Evolutionary conservation across 1,140 invertebrate species (phyloP).

Genomic region (Tyrophagus putrescentiae): DNA sequence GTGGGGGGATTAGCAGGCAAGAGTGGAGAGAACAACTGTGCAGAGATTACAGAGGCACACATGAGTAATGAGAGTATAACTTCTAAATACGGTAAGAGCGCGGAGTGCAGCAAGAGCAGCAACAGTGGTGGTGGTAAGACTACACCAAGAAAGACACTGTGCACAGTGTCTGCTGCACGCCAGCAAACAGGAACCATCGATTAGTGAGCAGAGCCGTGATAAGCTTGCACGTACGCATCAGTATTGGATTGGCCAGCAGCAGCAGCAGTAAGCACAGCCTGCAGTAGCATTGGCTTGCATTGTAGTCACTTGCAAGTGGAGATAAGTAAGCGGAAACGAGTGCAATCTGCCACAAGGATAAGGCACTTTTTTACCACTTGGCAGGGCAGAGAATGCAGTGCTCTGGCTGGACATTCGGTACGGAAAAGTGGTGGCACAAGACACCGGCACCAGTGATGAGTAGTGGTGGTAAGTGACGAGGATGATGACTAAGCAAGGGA

Average conservation of each 20-base stretch:
- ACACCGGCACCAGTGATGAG: background rate
- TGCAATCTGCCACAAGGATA: constrained; percentile 7
- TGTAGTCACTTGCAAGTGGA: background rate
- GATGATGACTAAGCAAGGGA: too few species aligned
- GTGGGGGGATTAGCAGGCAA: background rate
- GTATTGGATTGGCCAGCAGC: background rate
- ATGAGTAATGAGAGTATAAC: background rate
- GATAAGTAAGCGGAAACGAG: constrained; percentile 1
- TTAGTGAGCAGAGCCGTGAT: constrained; percentile 2
- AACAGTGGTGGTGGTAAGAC: background rate
- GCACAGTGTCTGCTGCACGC: too few species aligned
- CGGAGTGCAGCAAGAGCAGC: background rate
- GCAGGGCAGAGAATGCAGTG: too few species aligned
- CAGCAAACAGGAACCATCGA: constrained; percentile 11
- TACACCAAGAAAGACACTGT: background rate
- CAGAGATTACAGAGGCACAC: background rate
- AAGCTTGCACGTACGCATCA: background rate
- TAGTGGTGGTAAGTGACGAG: too few species aligned
- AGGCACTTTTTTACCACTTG: constrained; percentile 8
- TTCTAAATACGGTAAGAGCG: constrained; percentile 11
- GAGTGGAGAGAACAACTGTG: background rate
- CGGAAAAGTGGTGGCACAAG: background rate
- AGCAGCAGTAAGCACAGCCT: background rate
- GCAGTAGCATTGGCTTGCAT: background rate
- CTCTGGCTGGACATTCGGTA: background rate